Evolutionary conservation across 2,888 invertebrate genomes (phyloP), one percentile per base, ranked within the genome.

Genomic region (Trachelus troglodyta): DNA sequence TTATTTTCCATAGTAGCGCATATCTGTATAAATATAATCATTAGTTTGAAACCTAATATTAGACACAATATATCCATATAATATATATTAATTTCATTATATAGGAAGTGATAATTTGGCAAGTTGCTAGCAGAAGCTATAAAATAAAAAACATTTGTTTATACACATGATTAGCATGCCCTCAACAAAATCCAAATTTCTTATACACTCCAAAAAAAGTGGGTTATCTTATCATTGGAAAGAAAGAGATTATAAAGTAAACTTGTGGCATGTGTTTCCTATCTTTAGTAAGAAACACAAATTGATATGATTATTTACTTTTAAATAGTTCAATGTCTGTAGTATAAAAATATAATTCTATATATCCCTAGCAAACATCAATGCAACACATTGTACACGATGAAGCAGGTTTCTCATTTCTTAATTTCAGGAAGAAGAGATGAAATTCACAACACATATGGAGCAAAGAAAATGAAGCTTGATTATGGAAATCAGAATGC

Each of bases 401-500:
- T 56, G 56, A 56, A 56, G 56, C 56, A 56, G 56, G 15, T 56
- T 56, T 56, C 23, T 56, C 23, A 9, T 56, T 56, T 56, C 1
- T 9, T 78, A 69, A 79, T 88, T 85, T 12, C 81, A 92, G 91
- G 91, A 78, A 87, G 90, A 71, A 86, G 89, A 87, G 89, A 88
- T 81, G 91, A 91, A 76, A 86, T 88, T 76, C 89, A 88, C 73
- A 86, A 86, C 37, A 84, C 85, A 12, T 86, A 90, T 69, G 87
- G 88, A 34, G 84, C 87, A 4, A 92, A 92, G 76, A 87, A 89
- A 73, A 84, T 87, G 80, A 90, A 91, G 78, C 81, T 91, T 68
- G 92, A 92, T 83, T 90, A 91, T 78, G 89, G 87, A 31, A 90
- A 91, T 84, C 91, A 91, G 79, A 91, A 90, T 82, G 81, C 89